Evolutionary conservation across 2,888 invertebrate genomes (phyloP), one percentile per base, ranked within the genome.

Genomic region (Leucophenga montana): DNA sequence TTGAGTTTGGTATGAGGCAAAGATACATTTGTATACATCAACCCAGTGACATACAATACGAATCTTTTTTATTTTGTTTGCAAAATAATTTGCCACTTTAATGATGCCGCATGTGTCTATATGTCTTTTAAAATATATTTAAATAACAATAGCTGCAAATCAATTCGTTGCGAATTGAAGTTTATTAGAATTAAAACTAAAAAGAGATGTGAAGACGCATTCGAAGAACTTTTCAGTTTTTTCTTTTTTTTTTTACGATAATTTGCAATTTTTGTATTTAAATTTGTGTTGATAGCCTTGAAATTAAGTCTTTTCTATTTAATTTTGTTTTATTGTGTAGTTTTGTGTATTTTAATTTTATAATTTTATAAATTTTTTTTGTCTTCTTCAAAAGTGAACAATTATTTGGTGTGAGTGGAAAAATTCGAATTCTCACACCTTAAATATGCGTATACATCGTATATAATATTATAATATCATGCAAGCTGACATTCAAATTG

Each of bases 271-370:
- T 75, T 78, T 78, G 83, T 81, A 81, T 81, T 81, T 77, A 81
- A 81, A 81, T 81, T 74, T 39, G 8, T 78, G 82, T 73, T 73
- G 80, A 71, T 78, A 77, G 77, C 83, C 80, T 82, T 81, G 80
- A 61, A 61, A 61, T 61, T 9, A 20, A 33, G 20, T 14, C 57
- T 72, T 71, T 68, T 31, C 57, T 53, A 61, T 68, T 70, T 54
- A 59, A 53, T 13, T 67, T 50, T 50, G 11, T 39, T 39, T 39
- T 39, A 39, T 39, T 39, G 39, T 39, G 4, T 27, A 27, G 4
- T 27, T 27, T 27, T 27, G 2, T 27, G 27, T 27, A 27, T 27
- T 27, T 27, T 27, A 27, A 27, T 27, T 27, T 27, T 27, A 27
- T 27, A 27, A 27, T 27, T 27, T 27, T n/a, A n/a, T n/a, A n/a